Evolutionary conservation across 2,888 invertebrate species (phyloP).

Genomic region (Stenchaetothrips biformis): DNA sequence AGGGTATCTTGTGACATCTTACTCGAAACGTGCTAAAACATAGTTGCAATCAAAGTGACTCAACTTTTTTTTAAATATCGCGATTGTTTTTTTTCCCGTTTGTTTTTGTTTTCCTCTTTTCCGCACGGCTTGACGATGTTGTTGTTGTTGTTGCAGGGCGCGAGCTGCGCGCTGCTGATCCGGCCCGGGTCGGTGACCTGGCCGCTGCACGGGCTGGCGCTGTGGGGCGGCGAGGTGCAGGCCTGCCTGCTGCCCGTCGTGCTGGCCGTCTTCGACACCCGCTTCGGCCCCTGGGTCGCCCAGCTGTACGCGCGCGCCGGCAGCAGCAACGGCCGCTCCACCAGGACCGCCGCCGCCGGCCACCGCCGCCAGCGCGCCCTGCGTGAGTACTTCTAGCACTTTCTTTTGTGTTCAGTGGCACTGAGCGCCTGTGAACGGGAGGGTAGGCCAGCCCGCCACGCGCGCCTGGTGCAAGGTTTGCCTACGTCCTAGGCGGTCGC

Average conservation of each 20-base stretch:
- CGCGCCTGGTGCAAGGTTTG: too few relatives aligned
- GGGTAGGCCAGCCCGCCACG: too few relatives aligned
- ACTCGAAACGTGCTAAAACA: too few relatives aligned
- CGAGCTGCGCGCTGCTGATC: constrained; percentile 47
- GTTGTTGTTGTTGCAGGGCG: constrained; percentile 39
- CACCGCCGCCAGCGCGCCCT: not conserved
- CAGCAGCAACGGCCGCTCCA: not conserved
- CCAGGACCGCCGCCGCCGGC: not conserved
- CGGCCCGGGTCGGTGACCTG: constrained; percentile 51
- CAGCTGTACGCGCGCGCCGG: constrained; percentile 48
- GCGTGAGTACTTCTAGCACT: not conserved
- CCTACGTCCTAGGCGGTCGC: too few relatives aligned
- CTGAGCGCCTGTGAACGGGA: too few relatives aligned
- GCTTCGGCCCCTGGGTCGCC: constrained; percentile 54
- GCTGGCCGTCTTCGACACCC: constrained; percentile 54
- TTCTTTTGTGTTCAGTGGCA: too few relatives aligned
- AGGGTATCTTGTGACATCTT: too few relatives aligned
- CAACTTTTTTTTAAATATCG: too few relatives aligned
- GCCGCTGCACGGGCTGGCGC: constrained; percentile 51
- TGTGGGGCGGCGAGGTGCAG: constrained; percentile 55
- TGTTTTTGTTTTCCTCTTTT: too few relatives aligned
- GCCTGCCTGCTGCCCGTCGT: constrained; percentile 55
- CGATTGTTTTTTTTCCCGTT: too few relatives aligned
- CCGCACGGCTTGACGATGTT: not conserved
- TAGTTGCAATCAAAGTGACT: too few relatives aligned